Evolutionary conservation across 2,888 invertebrate genomes (phyloP), one percentile per base, ranked within the genome.

Genomic region (Allolobophora icterica): DNA sequence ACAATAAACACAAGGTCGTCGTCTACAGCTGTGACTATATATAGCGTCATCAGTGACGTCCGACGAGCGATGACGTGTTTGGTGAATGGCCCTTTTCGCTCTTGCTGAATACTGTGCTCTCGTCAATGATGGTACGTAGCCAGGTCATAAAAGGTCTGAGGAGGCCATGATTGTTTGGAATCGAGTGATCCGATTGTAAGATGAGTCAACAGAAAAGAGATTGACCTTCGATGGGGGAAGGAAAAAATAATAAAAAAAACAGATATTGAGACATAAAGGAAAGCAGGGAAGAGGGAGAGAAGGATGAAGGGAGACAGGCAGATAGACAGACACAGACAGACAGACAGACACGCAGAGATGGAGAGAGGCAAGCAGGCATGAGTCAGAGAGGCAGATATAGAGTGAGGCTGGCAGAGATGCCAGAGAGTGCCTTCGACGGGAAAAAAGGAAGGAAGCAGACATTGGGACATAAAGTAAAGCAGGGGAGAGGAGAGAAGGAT

Each of bases 11-110:
- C 30, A n/a, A 71, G 30, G n/a, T n/a, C 30, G 71, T 71, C 71
- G 71, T n/a, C 71, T 30, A 8, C 71, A 71, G n/a, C 71, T 17
- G 71, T n/a, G 71, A 71, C 71, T n/a, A 30, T 71, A 71, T 71
- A n/a, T n/a, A 11, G 71, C 71, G 71, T 71, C n/a, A 71, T 71
- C 71, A 71, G 71, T 71, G 71, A 71, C 71, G 71, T 71, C 71
- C 8, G 30, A n/a, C 30, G 1, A 71, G 71, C 30, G 71, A n/a
- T 71, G 71, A 71, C n/a, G 71, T 71, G 52, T 21, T 24, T 52
- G 52, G 21, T 24, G 13, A 71, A 71, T 71, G 71, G 13, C 13
- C 71, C 6, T 71, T n/a, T 30, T 71, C 5, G 13, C 71, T 71
- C n/a, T 52, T 71, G 71, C n/a, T 30, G 8, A 11, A n/a, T 71